A percentile compares a stretch with the other conserved stretches of the same genome.
Evolutionary conservation across 2,888 invertebrate species (phyloP).

Genomic region (Eristalinus aeneus): DNA sequence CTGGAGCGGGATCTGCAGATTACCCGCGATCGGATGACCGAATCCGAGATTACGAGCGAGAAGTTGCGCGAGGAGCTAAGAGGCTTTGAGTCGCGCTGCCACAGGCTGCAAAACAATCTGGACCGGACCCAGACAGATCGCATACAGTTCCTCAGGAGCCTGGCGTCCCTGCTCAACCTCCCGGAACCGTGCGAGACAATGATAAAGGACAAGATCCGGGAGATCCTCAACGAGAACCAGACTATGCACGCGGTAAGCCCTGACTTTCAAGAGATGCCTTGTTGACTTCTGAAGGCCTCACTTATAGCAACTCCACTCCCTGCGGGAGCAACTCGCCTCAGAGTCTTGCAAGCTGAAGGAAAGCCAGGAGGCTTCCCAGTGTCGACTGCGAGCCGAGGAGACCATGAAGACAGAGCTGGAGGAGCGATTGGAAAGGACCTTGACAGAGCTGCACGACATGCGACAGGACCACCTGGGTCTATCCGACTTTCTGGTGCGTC

Average conservation of each 20-base stretch:
- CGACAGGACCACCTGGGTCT: slow-evolving; percentile 81
- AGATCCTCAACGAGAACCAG: slow-evolving; percentile 89
- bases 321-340: slow-evolving; percentile 88
- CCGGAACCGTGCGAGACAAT: slow-evolving; percentile 90
- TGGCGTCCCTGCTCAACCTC: slow-evolving; percentile 82
- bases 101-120: slow-evolving; percentile 78
- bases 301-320: slow-evolving; percentile 86
- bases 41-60: slow-evolving; percentile 87
- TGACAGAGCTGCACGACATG: slow-evolving; percentile 88
- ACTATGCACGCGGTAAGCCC: slow-evolving; percentile 86
- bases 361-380: slow-evolving; percentile 83
- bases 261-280: not conserved
- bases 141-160: slow-evolving; percentile 77
- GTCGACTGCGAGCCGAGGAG: slow-evolving; percentile 85
- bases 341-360: slow-evolving; percentile 86
- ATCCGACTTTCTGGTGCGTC: slow-evolving; percentile 90
- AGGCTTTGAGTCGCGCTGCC: slow-evolving; percentile 80
- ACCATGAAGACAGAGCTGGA: slow-evolving; percentile 87
- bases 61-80: slow-evolving; percentile 80
- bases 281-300: not conserved
- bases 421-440: slow-evolving; percentile 88
- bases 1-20: slow-evolving; percentile 88
- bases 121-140: slow-evolving; percentile 80
- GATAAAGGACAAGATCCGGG: slow-evolving; percentile 90
- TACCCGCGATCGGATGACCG: slow-evolving; percentile 87